Base-by-base conservation (phyloP, 1,140 invertebrate species). In the Zeugodacus cucurbitae region DNA sequence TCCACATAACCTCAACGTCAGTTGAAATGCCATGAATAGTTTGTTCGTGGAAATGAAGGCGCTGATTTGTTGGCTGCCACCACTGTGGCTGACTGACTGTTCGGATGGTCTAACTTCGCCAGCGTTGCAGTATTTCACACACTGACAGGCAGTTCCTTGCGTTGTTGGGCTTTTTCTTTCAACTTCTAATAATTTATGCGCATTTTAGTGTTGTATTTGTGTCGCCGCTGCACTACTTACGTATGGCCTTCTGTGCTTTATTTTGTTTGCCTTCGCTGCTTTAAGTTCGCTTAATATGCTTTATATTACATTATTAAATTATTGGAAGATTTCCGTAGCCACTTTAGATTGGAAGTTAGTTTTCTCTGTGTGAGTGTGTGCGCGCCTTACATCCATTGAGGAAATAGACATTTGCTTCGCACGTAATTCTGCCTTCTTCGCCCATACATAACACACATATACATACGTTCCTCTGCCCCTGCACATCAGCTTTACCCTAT, bases 121-220 rank as follows among this genome's bases (percentile, higher is more conserved):
- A n/a, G 22, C 34, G 17, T 17, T 82, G 37, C n/a, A 32, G 29
- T 8, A 34, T 20, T 74, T 74, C 67, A 74, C 67, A 74, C 14
- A 20, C 67, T 41, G 67, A 74, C 34, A 37, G 34, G 14, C 67
- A 74, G 20, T 74, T 37, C 67, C 26, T 10, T 67, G 67, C 34
- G 34, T 32, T 74, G 67, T 74, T 74, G 67, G 67, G 32, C 20
- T 32, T 41, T 37, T 32, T 32, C 67, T 37, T 74, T 74, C 37
- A 74, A 20, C 67, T 74, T 37, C 22, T 74, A 37, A 74, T 74
- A 74, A 74, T 74, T 74, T 74, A 74, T 74, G 67, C 67, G 67
- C 34, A 74, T 74, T 74, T 74, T 14, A 74, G 34, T 20, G 67
- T 74, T 37, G 32, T 34, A 41, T 74, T 74, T 74, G 67, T 74